Base-by-base conservation (phyloP, 2,113 vertebrate genomes). In the Brevimyrus niger region DNA sequence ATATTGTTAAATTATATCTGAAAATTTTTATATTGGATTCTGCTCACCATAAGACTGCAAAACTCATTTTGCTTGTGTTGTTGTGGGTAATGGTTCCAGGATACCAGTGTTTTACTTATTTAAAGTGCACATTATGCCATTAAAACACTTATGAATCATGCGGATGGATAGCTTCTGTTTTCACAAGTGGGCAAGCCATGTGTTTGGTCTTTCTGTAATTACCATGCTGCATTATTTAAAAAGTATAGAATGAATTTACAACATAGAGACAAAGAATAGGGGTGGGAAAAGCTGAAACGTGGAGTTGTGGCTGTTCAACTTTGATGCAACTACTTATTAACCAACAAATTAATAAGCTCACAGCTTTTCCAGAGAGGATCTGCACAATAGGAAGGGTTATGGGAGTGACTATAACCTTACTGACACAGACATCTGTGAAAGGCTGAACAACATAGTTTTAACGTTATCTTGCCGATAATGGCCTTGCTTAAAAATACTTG, bases 311-410 rank as follows among this genome's bases (percentile, higher is more conserved):
- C n/a, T 11, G 61, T 58, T 82, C 3, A 44, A 44, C 38, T 82
- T 44, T 21, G 83, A 58, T 84, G 65, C 69, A 31, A 23, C 47
- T 80, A 47, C 88, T 84, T 89, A 73, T 73, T 35, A 89, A 58
- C 82, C 21, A 23, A 15, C 35, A 44, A 53, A n/a, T 51, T 35
- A 82, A 42, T 83, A 69, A 69, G n/a, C 31, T 42, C 50, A 31
- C 82, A 38, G 35, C 8, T 82, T 86, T 85, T 21, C 10, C 73
- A 50, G 42, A 48, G 42, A 86, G 85, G 55, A n/a, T 27, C 89
- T 35, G 15, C 3, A 47, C 42, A 65, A 89, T 65, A 48, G 80
- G 82, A 86, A 27, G 8, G 61, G 86, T 89, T 82, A 55, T 51
- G 1, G 50, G 35, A 35, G 82, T 61, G 23, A 84, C 23, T 31